Percentiles rank a stretch among this genome's conserved stretches.
phyloP scores from a whole-genome alignment of 2,888 invertebrate genomes.

The Cosmorhoe ocellata region DNA sequence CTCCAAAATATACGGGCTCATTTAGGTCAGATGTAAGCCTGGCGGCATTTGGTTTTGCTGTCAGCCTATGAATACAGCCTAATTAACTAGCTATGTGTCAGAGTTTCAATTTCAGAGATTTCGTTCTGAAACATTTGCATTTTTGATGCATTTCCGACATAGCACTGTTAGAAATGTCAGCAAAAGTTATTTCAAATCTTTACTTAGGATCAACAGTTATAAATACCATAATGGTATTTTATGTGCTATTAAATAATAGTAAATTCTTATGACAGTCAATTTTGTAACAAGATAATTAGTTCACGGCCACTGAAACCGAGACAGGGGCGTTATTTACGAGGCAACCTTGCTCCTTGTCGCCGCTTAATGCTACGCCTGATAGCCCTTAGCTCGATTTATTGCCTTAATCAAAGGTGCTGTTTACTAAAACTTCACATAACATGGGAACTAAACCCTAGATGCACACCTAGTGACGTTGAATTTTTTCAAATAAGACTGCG shows the following conservation, averaged over 20 bases:
- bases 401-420: slow-evolving; percentile 73
- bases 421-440: slow-evolving; percentile 61
- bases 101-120: slow-evolving; percentile 42
- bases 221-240: no score
- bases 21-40: slow-evolving; percentile 63
- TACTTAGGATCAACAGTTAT: no score
- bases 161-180: not conserved
- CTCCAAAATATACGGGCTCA: slow-evolving; percentile 34
- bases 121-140: slow-evolving; percentile 32
- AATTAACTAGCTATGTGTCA: slow-evolving; percentile 61
- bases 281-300: slow-evolving; percentile 34
- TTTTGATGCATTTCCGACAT: slow-evolving; percentile 29
- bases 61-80: slow-evolving; percentile 59
- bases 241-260: not conserved
- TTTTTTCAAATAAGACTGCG: no score
- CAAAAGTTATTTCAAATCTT: no score
- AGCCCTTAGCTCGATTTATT: slow-evolving; percentile 68
- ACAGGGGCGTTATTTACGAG: slow-evolving; percentile 65
- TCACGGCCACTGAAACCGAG: slow-evolving; percentile 32
- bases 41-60: slow-evolving; percentile 49
- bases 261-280: slow-evolving; percentile 14
- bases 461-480: no score
- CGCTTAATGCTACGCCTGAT: slow-evolving; percentile 67
- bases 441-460: no score
- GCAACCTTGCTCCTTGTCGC: slow-evolving; percentile 58